Evolutionary conservation across 53 echinoderm and acorn worm genomes (phyloP).

Genomic region (Temnopleurus reevesii): DNA sequence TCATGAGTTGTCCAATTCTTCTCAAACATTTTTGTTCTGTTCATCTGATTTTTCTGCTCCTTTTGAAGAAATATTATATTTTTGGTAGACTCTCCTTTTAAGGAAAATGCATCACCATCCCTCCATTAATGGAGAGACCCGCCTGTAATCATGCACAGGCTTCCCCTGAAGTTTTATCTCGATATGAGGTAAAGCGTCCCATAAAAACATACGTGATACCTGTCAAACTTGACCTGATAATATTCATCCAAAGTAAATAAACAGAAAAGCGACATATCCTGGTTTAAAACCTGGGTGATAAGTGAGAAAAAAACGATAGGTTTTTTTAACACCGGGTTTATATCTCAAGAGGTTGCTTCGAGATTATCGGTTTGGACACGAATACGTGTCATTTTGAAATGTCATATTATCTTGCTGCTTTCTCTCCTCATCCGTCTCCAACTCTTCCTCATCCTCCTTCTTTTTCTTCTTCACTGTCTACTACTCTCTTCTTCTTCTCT

Average conservation of each 20-base stretch:
- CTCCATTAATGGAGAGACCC: neutral
- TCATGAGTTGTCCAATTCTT: no score
- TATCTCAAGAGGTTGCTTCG: conserved; percentile 2
- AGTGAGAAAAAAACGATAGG: conserved; percentile 11
- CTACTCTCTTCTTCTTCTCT: neutral
- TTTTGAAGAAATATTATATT: no score
- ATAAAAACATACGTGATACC: conserved; percentile 8
- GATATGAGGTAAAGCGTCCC: conserved; percentile 1
- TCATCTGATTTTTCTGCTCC: no score
- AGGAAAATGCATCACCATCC: neutral
- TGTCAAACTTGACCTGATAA: conserved; percentile 30
- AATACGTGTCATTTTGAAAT: neutral
- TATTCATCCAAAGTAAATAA: conserved; percentile 25
- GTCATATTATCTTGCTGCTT: neutral
- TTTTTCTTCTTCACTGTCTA: neutral
- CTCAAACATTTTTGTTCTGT: no score
- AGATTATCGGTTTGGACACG: neutral
- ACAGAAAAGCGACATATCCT: conserved; percentile 1
- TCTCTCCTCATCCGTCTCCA: neutral
- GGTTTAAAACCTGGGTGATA: conserved; percentile 6
- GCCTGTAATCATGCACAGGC: neutral
- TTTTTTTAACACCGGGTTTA: neutral
- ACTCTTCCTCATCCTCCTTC: neutral
- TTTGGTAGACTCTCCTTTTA: no score
- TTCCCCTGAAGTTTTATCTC: neutral